Evolutionary conservation across 2,797 vertebrate species (phyloP), one percentile per base, ranked within the genome.

Genomic region (Denticeps clupeoides): DNA sequence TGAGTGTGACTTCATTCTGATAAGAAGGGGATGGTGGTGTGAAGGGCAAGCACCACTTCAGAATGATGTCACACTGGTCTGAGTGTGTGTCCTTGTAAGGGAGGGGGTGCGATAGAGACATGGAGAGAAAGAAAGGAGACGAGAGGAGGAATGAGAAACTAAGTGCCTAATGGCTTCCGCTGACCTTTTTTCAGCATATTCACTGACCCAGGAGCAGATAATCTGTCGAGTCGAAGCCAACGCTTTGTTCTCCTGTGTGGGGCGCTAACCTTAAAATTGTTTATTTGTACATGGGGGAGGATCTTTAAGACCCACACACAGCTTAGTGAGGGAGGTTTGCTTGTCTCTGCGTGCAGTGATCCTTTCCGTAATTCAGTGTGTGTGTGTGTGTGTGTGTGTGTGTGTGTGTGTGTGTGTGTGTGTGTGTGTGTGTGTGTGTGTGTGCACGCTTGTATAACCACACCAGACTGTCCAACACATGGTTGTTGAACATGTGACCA

Each of bases 401-500:
- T 4, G 19, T n/a, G 18, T 23, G 9, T 18, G 38, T 37, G 11
- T 15, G n/a, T 49, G 28, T 43, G 37, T 51, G 33, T 7, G n/a
- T 35, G 18, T 13, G 16, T 41, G 32, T 51, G 38, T 23, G 18
- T 18, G 38, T 41, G 38, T 18, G 19, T 41, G 38, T 23, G 38
- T 19, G 38, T 41, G 37, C 40, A 15, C 40, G 37, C 7, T 7
- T 18, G 3, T 23, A 18, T 19, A 38, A 54, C 22, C 41, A 45
- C 35, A 41, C n/a, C 33, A 37, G 15, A 19, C 8, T 19, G 6
- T 32, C 9, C 42, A 26, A 42, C 15, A 47, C 35, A 46, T 25
- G 15, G n/a, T 25, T 19, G 55, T 49, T 37, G 25, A 4, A 32
- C 27, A 16, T 16, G 45, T 56, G 46, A 52, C 44, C 29, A 46